Evolutionary conservation across 64 coral and sea anemone genomes (phyloP), one percentile per base, ranked within the genome.

Genomic region (Astreopora myriophthalma): DNA sequence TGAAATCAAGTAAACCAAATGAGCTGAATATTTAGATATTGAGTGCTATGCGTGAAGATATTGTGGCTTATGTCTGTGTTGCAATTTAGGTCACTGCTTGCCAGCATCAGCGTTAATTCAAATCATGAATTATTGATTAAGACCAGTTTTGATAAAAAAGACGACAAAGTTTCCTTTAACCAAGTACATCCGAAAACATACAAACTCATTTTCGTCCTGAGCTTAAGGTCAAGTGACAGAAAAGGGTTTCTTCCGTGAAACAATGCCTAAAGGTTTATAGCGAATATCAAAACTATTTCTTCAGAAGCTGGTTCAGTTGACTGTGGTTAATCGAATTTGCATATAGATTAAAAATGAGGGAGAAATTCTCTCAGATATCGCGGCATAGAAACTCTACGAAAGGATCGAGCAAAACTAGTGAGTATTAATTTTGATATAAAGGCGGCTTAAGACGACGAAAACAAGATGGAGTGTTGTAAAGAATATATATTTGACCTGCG

Each of bases 41-140:
- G n/a, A n/a, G n/a, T n/a, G n/a, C n/a, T n/a, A n/a, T n/a, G 35
- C 3, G 1, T 1, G 39, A 27, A 31, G 67, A 1, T n/a, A 58
- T 64, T 83, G 9, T 57, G 22, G 9, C 0, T 17, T 34, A 22
- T 23, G n/a, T 39, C 8, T 63, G 26, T 25, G 8, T n/a, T 26
- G 22, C 33, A 30, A 16, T 39, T 24, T 64, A n/a, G 31, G 30
- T 35, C 27, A 60, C 16, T 36, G 4, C 28, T 63, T 55, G 10
- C 16, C 17, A n/a, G 8, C 48, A 37, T 64, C 27, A 11, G 29
- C 26, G 20, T 49, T 31, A 80, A 60, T 24, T 60, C 16, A 80
- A 33, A 23, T 3, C 38, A 57, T 83, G 64, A 63, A 83, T 39
- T 83, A 83, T 83, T 83, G 31, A 83, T 64, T 31, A 83, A 14